Evolutionary conservation across 2,888 invertebrate species (phyloP), one percentile per base, ranked within the genome.

Genomic region (Ichneumon xanthorius): DNA sequence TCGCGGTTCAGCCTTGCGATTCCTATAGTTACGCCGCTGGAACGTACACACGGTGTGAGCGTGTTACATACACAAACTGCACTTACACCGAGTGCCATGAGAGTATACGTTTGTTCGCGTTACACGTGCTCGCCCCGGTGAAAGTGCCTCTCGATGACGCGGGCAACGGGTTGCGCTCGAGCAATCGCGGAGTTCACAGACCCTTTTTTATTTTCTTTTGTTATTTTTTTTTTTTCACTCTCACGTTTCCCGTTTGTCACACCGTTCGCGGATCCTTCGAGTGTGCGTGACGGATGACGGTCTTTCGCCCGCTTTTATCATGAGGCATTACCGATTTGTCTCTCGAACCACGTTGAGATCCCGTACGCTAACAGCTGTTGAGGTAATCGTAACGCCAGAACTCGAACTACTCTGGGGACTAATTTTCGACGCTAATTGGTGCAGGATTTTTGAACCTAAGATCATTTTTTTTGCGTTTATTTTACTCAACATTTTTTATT

Each of bases 121-220:
- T n/a, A 73, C 75, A 79, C 83, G 75, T 63, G 79, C 63, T 68
- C 48, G 75, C 63, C 70, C 58, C 75, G 84, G 80, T 84, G 84
- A 84, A 84, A 84, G 84, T 84, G 83, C 73, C 75, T 71, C 71
- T 80, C 76, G 76, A 84, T 84, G 80, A 84, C 80, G 84, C 65
- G 63, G 50, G 53, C 73, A 65, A 80, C 70, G 83, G 70, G 75
- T 79, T 63, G 76, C 80, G 75, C 84, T 80, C 71, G 55, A 50
- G 61, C 61, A 48, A 78, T 83, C 58, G 61, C 50, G 48, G 68
- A 58, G 72, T 72, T 68, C 72, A 55, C 45, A 26, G 26, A 30
- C 22, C 30, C 61, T 76, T 76, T 53, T 71, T 33, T 67, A 5
- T 73, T 68, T 45, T 7, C n/a, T 11, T 33, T 30, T 30, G 37